Conservation (phyloP, 1,140 invertebrate species). For the Scaptomyza hsui region DNA sequence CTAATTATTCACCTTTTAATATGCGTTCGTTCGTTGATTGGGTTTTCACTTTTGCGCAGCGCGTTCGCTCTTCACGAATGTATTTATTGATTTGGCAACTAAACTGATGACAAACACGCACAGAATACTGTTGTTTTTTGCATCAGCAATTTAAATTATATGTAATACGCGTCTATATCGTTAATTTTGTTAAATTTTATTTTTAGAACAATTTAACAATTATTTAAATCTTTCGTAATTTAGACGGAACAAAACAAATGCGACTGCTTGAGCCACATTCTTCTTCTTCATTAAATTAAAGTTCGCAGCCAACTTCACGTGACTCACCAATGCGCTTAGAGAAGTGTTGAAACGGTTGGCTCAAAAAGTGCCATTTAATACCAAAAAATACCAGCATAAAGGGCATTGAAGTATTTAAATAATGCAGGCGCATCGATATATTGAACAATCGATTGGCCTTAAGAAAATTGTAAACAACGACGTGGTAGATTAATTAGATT, state of each 20-base stretch:
- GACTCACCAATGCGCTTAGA: neutral
- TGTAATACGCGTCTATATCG: constrained; percentile 13
- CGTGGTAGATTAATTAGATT: constrained; percentile 58
- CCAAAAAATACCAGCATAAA: neutral
- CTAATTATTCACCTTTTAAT: constrained; percentile 77
- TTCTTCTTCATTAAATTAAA: constrained; percentile 37
- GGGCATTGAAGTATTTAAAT: neutral
- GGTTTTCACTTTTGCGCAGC: constrained; percentile 77
- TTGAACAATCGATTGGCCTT: constrained; percentile 1
- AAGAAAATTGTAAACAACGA: constrained; percentile 65
- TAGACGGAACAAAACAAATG: constrained; percentile 46
- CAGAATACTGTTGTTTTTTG: constrained; percentile 62
- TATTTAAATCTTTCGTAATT: constrained; percentile 15
- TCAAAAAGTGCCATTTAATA: neutral
- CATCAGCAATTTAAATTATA: constrained; percentile 25
- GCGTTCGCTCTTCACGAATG: constrained; percentile 47
- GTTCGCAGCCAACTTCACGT: constrained; percentile 26
- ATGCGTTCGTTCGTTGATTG: constrained; percentile 62
- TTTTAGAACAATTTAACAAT: constrained; percentile 6
- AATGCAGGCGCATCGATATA: constrained; percentile 13
- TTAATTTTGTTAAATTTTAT: constrained; percentile 23
- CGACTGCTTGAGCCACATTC: constrained; percentile 47
- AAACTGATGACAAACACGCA: constrained; percentile 55
- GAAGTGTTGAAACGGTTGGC: neutral
- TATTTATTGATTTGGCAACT: constrained; percentile 69